phyloP scores from a whole-genome alignment of 2,797 vertebrate species.

The Neosilurus mollespiculum region DNA sequence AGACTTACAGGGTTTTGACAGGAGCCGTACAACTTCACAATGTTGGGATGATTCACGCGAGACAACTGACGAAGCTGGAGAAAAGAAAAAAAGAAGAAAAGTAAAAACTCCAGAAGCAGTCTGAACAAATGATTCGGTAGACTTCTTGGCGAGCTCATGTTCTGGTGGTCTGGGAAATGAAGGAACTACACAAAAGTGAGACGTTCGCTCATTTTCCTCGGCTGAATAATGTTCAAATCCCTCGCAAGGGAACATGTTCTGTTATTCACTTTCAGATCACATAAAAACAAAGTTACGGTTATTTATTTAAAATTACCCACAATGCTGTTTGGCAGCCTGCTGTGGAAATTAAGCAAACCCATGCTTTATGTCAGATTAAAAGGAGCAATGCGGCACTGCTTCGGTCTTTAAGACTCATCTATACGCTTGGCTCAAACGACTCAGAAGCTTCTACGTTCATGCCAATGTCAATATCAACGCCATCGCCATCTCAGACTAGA shows the following conservation, averaged over 20 bases:
- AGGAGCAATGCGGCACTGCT: not conserved
- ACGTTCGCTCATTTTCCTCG: not conserved
- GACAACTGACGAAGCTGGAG: constrained; percentile 92
- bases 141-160: not conserved
- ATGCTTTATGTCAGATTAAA: not conserved
- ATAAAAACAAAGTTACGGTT: not conserved
- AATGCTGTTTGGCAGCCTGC: not conserved
- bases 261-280: not conserved
- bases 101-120: not conserved
- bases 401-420: not conserved
- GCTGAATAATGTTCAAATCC: not conserved
- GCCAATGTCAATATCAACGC: not conserved
- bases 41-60: constrained; percentile 95
- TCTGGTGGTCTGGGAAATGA: not conserved
- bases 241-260: not conserved
- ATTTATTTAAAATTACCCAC: not conserved
- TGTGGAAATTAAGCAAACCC: not conserved
- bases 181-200: not conserved
- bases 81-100: constrained; percentile 24
- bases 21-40: constrained; percentile 96
- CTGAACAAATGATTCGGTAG: not conserved
- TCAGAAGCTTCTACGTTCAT: not conserved
- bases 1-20: constrained; percentile 92
- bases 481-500: not conserved
- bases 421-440: not conserved